phyloP scores from a whole-genome alignment of 2,113 vertebrate genomes.

The Boulengerochromis microlepis region DNA sequence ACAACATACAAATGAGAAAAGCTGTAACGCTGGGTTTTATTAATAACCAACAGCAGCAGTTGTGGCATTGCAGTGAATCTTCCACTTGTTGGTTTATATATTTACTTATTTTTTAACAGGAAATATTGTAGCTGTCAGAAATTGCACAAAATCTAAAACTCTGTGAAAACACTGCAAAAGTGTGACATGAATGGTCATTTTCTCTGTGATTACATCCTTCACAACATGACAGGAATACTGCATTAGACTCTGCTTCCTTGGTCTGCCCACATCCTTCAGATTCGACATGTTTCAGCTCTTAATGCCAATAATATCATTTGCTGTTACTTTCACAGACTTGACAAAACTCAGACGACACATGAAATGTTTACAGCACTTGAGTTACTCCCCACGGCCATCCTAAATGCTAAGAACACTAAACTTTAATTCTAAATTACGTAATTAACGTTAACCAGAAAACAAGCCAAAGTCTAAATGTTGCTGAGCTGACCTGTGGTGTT shows the following conservation, averaged over 20 bases:
- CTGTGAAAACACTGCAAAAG: neutral
- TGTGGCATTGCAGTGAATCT: too few species aligned
- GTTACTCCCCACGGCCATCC: neutral
- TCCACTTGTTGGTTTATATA: neutral
- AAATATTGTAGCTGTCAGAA: neutral
- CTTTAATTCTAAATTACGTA: neutral
- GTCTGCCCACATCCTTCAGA: neutral
- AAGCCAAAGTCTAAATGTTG: neutral
- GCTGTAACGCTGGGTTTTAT: neutral
- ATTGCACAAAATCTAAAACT: neutral
- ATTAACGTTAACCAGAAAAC: neutral
- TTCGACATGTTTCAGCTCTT: neutral
- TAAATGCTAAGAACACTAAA: neutral
- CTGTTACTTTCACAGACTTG: neutral
- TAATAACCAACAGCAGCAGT: neutral
- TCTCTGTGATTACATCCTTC: neutral
- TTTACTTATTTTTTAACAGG: neutral
- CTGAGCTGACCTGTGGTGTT: constrained; percentile 87
- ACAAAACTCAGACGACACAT: neutral
- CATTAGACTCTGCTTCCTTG: neutral
- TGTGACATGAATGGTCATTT: neutral
- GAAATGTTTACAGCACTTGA: neutral
- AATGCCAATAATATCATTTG: neutral
- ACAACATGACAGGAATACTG: neutral
- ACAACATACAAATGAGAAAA: neutral